phyloP scores from a whole-genome alignment of 2,113 vertebrate species.

The Phalacrocorax aristotelis region DNA sequence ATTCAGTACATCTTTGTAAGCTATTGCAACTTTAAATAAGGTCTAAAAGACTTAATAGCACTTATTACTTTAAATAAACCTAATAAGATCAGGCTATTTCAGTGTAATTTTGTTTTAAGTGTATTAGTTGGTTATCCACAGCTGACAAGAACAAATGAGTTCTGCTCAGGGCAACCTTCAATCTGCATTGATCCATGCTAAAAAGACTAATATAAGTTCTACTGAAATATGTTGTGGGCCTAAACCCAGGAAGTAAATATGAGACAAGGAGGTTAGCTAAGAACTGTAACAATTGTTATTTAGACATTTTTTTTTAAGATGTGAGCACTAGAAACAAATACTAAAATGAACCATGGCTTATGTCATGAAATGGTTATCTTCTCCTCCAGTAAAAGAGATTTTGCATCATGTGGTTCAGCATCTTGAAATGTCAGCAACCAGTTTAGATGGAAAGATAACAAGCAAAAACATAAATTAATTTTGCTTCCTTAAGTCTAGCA shows the following conservation, averaged over 20 bases:
- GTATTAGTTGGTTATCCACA: conserved; percentile 33
- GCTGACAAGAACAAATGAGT: conserved; percentile 59
- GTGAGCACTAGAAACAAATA: not conserved
- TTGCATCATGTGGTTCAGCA: not conserved
- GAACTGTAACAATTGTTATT: not conserved
- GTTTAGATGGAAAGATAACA: conserved; percentile 33
- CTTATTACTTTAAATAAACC: conserved; percentile 57
- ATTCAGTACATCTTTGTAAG: not conserved
- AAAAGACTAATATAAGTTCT: conserved; percentile 32
- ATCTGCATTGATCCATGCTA: conserved; percentile 53
- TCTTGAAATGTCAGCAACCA: conserved; percentile 1
- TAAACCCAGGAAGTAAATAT: conserved; percentile 10
- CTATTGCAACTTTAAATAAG: conserved; percentile 37
- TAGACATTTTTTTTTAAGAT: not conserved
- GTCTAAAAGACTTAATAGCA: conserved; percentile 22
- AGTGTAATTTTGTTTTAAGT: conserved; percentile 58
- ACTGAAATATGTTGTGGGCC: conserved; percentile 7
- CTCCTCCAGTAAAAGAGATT: conserved; percentile 1
- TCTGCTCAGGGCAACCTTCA: conserved; percentile 33
- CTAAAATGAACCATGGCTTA: not conserved
- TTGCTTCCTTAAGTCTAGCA: conserved; percentile 32
- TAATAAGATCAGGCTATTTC: conserved; percentile 15
- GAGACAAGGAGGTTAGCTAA: conserved; percentile 12
- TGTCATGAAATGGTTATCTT: not conserved
- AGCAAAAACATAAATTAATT: conserved; percentile 28